These are phyloP conservation scores for Trichopria drosophilae DNA, from an alignment of 2,888 invertebrate species.

Conservation along the genomic window DNA sequence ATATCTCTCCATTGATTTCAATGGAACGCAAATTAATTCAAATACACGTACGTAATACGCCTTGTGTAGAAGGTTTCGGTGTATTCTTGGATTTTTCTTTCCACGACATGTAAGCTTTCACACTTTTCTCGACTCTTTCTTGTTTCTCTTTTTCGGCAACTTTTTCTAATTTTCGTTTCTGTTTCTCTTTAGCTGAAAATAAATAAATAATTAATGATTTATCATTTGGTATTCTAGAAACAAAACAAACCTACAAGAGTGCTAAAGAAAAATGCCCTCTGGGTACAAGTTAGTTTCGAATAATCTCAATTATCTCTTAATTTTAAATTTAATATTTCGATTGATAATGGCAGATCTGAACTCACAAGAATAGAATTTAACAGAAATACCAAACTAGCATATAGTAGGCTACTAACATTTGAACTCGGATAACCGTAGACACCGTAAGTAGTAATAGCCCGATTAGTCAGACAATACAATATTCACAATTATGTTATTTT, in stretches of 20 bases:
- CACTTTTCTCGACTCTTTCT: constrained; percentile 61
- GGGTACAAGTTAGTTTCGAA: too few relatives aligned
- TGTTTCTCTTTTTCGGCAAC: constrained; percentile 59
- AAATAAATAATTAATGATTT: constrained; percentile 6
- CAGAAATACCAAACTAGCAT: too few relatives aligned
- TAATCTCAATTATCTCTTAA: too few relatives aligned
- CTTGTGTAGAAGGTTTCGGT: constrained; percentile 67
- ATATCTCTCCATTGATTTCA: background rate
- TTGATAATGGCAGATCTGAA: too few relatives aligned
- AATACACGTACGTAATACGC: constrained; percentile 64
- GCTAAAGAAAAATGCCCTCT: too few relatives aligned
- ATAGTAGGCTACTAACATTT: too few relatives aligned
- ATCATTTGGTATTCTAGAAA: background rate
- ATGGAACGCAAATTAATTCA: constrained; percentile 9
- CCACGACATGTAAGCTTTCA: constrained; percentile 68
- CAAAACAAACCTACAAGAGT: background rate
- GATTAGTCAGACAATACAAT: too few relatives aligned
- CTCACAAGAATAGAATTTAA: too few relatives aligned
- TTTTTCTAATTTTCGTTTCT: constrained; percentile 60
- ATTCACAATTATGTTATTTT: too few relatives aligned
- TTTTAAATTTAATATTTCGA: too few relatives aligned
- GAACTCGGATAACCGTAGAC: too few relatives aligned
- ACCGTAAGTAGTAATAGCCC: too few relatives aligned
- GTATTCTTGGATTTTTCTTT: constrained; percentile 65
- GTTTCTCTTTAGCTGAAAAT: constrained; percentile 50